These are phyloP conservation scores for Dipodomys ordii DNA, from an alignment of 2,113 vertebrate species.

Conservation along the genomic window DNA sequence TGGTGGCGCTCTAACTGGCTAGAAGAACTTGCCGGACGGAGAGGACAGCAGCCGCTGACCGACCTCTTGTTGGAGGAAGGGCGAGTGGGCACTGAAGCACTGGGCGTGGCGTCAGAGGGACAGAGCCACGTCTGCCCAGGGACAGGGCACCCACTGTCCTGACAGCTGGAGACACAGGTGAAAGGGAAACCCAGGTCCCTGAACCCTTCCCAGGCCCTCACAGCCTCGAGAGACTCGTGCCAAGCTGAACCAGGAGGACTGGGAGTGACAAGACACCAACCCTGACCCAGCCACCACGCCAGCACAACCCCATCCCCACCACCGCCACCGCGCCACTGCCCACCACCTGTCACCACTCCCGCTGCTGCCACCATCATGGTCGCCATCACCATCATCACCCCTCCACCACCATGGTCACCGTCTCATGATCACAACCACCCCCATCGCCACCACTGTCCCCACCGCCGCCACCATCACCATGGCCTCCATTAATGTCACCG, in stretches of 20 bases:
- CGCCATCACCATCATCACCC: too few species aligned
- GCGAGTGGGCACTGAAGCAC: neutral
- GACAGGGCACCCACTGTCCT: neutral
- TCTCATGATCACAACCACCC: too few species aligned
- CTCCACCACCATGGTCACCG: too few species aligned
- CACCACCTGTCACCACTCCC: too few species aligned
- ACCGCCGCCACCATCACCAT: fast-evolving
- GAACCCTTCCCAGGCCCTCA: neutral
- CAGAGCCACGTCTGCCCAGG: neutral
- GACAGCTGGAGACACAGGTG: neutral
- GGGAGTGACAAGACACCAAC: neutral
- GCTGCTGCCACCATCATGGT: too few species aligned
- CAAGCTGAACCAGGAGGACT: neutral
- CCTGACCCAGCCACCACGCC: too few species aligned
- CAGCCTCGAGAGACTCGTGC: neutral
- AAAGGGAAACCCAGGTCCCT: too few species aligned
- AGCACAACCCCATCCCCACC: too few species aligned
- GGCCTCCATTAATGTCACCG: too few species aligned
- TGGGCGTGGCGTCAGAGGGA: neutral
- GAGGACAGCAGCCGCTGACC: neutral
- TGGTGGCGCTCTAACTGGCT: neutral
- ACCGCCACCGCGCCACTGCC: too few species aligned
- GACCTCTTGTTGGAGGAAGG: neutral
- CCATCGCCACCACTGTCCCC: too few species aligned
- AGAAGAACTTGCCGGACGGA: neutral